Evolutionary conservation across 2,113 vertebrate genomes (phyloP).

Genomic region (Toxotes chatareus): DNA sequence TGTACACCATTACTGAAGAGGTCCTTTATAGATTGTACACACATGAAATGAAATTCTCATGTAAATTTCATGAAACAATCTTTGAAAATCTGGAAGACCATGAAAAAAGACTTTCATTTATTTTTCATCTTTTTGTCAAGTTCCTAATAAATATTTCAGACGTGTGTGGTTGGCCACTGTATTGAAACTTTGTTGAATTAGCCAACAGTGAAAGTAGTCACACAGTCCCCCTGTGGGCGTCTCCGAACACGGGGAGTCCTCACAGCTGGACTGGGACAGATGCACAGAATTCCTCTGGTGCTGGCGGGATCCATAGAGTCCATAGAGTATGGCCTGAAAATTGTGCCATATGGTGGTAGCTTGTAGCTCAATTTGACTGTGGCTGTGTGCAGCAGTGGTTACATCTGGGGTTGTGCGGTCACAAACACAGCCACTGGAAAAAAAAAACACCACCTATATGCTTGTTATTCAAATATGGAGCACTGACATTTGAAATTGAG

Average conservation of each 20-base stretch:
- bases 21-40: constrained; percentile 78
- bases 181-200: constrained; percentile 84
- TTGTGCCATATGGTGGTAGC: constrained; percentile 69
- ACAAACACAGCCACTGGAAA: constrained; percentile 27
- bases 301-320: constrained; percentile 65
- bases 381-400: constrained; percentile 33
- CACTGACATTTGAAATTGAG: neutral
- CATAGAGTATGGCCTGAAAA: constrained; percentile 49
- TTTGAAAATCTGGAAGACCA: constrained; percentile 86
- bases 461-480: neutral
- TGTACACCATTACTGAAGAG: constrained; percentile 22
- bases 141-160: constrained; percentile 86
- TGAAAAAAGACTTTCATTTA: constrained; percentile 85
- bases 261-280: constrained; percentile 81
- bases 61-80: constrained; percentile 85
- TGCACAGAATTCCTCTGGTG: constrained; percentile 80
- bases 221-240: constrained; percentile 55
- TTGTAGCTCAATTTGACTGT: constrained; percentile 52
- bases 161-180: constrained; percentile 77
- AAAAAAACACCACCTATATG: neutral
- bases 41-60: constrained; percentile 83
- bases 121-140: constrained; percentile 89
- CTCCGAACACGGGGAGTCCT: constrained; percentile 58
- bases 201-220: constrained; percentile 81
- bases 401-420: constrained; percentile 28